Evolutionary conservation across 2,797 vertebrate genomes (phyloP), one percentile per base, ranked within the genome.

Genomic region (Knipowitschia caucasica): DNA sequence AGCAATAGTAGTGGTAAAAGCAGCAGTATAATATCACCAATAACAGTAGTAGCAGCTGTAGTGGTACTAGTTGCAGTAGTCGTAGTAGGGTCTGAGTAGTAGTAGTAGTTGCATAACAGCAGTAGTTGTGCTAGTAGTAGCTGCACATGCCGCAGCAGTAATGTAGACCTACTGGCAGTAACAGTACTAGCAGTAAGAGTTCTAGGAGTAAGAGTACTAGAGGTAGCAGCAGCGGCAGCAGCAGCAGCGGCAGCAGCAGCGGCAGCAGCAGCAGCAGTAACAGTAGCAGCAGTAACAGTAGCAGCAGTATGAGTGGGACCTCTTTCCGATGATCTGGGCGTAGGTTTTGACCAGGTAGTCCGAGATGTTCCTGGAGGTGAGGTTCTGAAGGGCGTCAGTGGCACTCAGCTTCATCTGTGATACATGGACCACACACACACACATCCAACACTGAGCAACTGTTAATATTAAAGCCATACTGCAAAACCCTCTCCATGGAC

Each of bases 281-380:
- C 1, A 39, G 17, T 1, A 39, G 36, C 1, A 38, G 3, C 3
- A 10, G 17, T 7, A 10, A 1, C 8, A 20, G n/a, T 15, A 20
- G 7, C 4, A 5, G 18, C 4, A 39, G 15, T 36, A 17, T 50
- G 20, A 2, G 17, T 10, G 44, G 51, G 62, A 96, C 96, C 95
- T 97, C 88, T 96, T 98, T 26, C 92, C 94, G 64, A 99, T 97
- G 82, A 98, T 98, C 86, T 98, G 90, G 0, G 89, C 93, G 0
- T 99, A 99, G 0, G 95, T 99, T 77, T 99, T 99, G 83, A 98
- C 96, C 58, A 99, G 88, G 61, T 99, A 99, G 82, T 99, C 96
- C 0, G 96, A 98, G 73, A 99, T 89, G 73, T 99, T 99, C 62
- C 93, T 91, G 26, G 93, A 93, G 0, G 95, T 94, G 63, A 99